These are phyloP conservation scores for Tragelaphus oryx DNA, from an alignment of 2,797 vertebrate genomes.

Conservation along the genomic window DNA sequence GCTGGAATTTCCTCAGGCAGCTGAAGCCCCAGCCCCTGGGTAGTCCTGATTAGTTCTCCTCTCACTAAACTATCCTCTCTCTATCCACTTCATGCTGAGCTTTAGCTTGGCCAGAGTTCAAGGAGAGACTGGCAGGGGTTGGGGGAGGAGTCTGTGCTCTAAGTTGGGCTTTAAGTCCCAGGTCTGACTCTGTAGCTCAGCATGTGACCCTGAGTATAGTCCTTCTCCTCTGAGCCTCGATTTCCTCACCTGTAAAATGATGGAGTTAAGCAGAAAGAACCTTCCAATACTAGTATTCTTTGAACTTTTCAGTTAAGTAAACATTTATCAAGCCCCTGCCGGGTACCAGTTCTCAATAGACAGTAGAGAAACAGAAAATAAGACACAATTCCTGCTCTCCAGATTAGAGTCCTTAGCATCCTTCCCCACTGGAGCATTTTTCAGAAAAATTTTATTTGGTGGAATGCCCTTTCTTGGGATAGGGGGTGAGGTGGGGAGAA, in stretches of 20 bases:
- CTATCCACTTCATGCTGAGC: neutral
- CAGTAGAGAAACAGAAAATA: conserved; percentile 16
- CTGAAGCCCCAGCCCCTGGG: neutral
- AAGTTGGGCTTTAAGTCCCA: neutral
- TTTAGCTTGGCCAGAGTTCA: neutral
- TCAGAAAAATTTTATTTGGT: neutral
- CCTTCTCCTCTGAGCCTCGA: neutral
- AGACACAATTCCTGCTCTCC: neutral
- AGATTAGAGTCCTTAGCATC: neutral
- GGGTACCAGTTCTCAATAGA: conserved; percentile 37
- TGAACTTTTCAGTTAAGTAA: conserved; percentile 29
- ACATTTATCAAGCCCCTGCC: conserved; percentile 4
- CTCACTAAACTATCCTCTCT: neutral
- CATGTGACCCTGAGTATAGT: neutral
- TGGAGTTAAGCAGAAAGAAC: neutral
- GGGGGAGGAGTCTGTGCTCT: neutral
- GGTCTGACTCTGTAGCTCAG: neutral
- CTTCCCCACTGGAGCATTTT: conserved; percentile 2
- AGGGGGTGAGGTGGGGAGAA: too few relatives aligned
- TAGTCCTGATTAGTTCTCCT: neutral
- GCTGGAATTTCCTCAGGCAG: neutral
- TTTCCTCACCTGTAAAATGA: conserved; percentile 5
- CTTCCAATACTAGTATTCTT: neutral
- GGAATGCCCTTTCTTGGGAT: neutral
- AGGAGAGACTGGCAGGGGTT: neutral